A percentile compares a stretch with the other conserved stretches of the same genome.
Conservation (phyloP, 2,113 vertebrate species). For the Hymenochirus boettgeri region DNA sequence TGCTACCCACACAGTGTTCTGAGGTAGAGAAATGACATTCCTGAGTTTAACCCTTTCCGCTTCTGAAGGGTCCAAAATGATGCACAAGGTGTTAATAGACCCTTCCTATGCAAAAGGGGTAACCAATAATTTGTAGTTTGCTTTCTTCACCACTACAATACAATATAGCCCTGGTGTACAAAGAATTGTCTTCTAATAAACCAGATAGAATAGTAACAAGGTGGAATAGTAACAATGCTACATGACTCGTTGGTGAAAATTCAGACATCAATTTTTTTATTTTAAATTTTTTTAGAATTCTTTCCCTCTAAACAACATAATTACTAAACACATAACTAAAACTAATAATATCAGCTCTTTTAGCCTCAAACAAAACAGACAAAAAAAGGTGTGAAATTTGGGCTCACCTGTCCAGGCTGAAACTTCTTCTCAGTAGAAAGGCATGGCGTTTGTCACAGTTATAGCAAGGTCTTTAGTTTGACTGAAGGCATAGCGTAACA, state of each 20-base stretch:
- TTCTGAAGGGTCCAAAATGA: not conserved
- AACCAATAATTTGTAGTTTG: conserved; percentile 17
- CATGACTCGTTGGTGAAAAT: conserved; percentile 25
- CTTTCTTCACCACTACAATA: conserved; percentile 52
- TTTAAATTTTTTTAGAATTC: not conserved
- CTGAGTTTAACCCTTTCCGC: conserved; percentile 31
- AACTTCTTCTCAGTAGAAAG: not conserved
- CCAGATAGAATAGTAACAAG: conserved; percentile 28
- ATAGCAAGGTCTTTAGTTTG: too few species aligned
- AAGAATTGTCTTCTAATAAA: conserved; percentile 43
- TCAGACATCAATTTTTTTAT: not conserved
- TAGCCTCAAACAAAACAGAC: conserved; percentile 15
- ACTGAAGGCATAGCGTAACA: too few species aligned
- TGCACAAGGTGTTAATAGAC: not conserved
- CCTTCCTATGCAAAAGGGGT: conserved; percentile 8
- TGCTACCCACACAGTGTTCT: conserved; percentile 32
- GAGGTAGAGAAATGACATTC: conserved; percentile 42
- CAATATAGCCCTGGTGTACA: conserved; percentile 24
- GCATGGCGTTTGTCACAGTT: not conserved
- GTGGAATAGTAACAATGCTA: too few species aligned
- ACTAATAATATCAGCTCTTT: conserved; percentile 2
- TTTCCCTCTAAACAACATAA: not conserved
- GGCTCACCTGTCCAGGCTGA: not conserved
- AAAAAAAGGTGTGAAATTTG: not conserved
- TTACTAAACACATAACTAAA: conserved; percentile 18